phyloP scores from a whole-genome alignment of 2,113 vertebrate species.

The Zosterops borbonicus region DNA sequence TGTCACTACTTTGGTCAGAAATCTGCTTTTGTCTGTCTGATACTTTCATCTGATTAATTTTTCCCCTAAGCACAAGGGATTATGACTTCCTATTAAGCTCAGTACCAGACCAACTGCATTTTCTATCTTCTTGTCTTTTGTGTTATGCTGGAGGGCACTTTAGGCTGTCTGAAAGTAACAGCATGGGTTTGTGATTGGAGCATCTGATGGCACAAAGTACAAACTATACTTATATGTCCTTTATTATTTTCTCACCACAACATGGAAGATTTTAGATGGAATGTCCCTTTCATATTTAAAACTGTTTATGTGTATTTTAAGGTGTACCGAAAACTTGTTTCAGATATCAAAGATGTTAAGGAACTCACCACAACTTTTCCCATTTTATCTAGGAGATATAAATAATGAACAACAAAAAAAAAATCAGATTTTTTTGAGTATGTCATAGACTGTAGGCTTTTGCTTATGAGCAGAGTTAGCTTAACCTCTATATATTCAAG shows the following conservation, averaged over 20 bases:
- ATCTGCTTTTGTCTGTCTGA: background rate
- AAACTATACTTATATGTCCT: background rate
- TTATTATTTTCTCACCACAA: background rate
- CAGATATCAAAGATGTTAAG: background rate
- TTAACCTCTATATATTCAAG: background rate
- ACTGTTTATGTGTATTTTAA: background rate
- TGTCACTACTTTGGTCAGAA: background rate
- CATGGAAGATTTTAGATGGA: background rate
- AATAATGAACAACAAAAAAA: background rate
- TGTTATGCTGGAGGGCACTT: background rate
- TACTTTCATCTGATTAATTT: background rate
- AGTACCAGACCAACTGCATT: background rate
- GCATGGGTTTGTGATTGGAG: background rate
- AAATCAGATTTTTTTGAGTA: background rate
- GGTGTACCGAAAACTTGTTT: background rate
- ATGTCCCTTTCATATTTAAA: slow-evolving; percentile 10
- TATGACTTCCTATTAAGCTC: background rate
- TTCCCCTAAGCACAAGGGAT: background rate
- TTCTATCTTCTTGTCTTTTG: background rate
- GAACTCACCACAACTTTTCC: background rate
- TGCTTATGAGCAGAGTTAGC: background rate
- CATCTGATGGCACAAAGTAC: background rate
- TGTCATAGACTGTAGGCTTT: background rate
- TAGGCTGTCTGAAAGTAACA: background rate
- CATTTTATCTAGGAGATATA: background rate